Conservation (phyloP, 2,888 invertebrate genomes). For the Trypoxylon attenuatum region DNA sequence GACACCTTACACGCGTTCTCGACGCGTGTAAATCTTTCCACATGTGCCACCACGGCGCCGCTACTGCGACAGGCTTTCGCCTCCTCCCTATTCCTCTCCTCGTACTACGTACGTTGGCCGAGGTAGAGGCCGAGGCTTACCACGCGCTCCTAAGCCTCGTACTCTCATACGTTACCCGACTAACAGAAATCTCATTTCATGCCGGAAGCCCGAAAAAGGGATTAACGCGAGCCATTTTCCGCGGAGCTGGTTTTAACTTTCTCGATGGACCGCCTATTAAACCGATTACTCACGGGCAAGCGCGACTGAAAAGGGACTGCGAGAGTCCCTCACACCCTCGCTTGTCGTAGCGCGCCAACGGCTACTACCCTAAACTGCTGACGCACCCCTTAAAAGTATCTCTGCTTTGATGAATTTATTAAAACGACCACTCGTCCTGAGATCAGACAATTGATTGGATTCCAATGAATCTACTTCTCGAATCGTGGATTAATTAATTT, state of each 20-base stretch:
- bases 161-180: constrained; percentile 55
- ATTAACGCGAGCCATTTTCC: constrained; percentile 70
- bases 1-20: constrained; percentile 6
- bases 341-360: too few relatives aligned
- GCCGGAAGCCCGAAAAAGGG: constrained; percentile 67
- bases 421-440: too few relatives aligned
- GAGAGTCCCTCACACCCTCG: constrained; percentile 16
- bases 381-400: background rate
- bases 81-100: too few relatives aligned
- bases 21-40: constrained; percentile 34
- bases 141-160: constrained; percentile 14
- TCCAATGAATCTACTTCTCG: too few relatives aligned
- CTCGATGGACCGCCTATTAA: constrained; percentile 68
- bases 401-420: too few relatives aligned
- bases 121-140: background rate
- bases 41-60: constrained; percentile 6
- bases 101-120: background rate
- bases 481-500: too few relatives aligned
- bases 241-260: constrained; percentile 68
- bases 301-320: constrained; percentile 58
- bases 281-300: constrained; percentile 69
- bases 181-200: constrained; percentile 71
- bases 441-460: too few relatives aligned
- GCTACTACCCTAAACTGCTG: background rate
- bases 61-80: too few relatives aligned